A percentile compares a stretch with the other conserved stretches of the same genome.
These are phyloP conservation scores for Hedya salicella DNA, from an alignment of 2,888 invertebrate genomes.

Conservation along the genomic window DNA sequence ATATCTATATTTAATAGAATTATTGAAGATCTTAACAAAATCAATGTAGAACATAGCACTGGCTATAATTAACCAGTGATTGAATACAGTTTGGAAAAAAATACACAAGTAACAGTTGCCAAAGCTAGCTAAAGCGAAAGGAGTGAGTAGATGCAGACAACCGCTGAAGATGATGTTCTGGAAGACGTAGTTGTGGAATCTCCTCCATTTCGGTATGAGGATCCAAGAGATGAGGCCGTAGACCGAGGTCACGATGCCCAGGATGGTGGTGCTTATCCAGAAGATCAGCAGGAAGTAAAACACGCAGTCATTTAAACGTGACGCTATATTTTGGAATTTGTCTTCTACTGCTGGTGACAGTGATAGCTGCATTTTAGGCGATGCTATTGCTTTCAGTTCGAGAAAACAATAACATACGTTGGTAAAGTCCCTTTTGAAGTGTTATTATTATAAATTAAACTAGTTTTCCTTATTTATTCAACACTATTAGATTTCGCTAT, in stretches of 20 bases:
- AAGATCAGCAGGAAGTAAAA: conserved; percentile 27
- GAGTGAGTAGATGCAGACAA: conserved; percentile 29
- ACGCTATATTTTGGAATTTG: conserved; percentile 34
- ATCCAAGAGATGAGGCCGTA: conserved; percentile 35
- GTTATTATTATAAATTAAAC: not conserved
- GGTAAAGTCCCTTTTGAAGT: not conserved
- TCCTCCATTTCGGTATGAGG: conserved; percentile 39
- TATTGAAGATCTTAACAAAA: conserved; percentile 37
- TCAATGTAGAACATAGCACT: conserved; percentile 41
- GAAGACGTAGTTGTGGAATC: conserved; percentile 38
- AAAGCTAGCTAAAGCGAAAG: conserved; percentile 36
- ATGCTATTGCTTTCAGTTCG: not conserved
- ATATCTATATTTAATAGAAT: conserved; percentile 31
- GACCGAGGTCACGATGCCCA: conserved; percentile 16
- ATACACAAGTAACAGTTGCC: conserved; percentile 40
- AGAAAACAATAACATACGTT: no score
- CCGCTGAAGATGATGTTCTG: conserved; percentile 40
- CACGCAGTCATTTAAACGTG: conserved; percentile 15
- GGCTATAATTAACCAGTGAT: conserved; percentile 36
- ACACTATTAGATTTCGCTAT: no score
- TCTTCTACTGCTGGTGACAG: conserved; percentile 27
- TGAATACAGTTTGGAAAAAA: conserved; percentile 41
- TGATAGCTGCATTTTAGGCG: not conserved
- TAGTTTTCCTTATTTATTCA: no score
- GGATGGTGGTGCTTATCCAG: conserved; percentile 29